These are phyloP conservation scores for Germaria angustata DNA, from an alignment of 2,888 invertebrate species.

Conservation along the genomic window DNA sequence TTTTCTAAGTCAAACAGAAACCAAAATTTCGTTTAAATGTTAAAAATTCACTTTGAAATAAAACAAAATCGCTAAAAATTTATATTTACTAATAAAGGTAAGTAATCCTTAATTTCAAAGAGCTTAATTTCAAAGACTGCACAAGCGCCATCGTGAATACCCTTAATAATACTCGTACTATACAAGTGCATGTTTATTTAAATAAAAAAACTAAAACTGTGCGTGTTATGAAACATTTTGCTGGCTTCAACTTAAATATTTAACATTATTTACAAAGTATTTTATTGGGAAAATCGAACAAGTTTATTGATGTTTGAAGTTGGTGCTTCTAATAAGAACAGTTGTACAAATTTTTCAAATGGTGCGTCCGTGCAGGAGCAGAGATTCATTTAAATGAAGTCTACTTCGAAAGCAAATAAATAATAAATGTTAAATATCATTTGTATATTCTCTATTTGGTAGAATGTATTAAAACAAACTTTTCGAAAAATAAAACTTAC, in stretches of 20 bases:
- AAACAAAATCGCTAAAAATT: no score
- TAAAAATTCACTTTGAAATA: no score
- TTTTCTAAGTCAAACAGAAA: no score
- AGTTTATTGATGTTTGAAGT: conserved; percentile 3
- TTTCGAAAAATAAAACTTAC: no score
- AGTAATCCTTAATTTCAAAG: no score
- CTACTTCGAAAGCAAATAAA: conserved; percentile 19
- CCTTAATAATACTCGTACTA: not conserved
- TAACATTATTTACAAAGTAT: conserved; percentile 4
- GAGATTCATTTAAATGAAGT: not conserved
- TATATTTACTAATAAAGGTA: no score
- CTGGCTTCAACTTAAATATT: not conserved
- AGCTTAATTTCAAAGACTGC: no score
- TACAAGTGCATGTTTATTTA: not conserved
- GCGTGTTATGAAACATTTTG: conserved; percentile 14
- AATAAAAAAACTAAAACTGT: conserved; percentile 14
- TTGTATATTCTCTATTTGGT: not conserved
- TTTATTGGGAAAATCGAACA: conserved; percentile 1
- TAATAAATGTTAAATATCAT: conserved; percentile 20
- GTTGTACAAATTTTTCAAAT: no score
- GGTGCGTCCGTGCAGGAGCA: not conserved
- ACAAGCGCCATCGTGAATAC: no score
- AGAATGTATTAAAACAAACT: no score
- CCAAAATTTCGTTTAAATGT: no score
- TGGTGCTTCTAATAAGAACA: conserved; percentile 2